Percentiles rank a stretch among this genome's conserved stretches.
phyloP scores from a whole-genome alignment of 2,797 vertebrate species.

The Mus spretus region DNA sequence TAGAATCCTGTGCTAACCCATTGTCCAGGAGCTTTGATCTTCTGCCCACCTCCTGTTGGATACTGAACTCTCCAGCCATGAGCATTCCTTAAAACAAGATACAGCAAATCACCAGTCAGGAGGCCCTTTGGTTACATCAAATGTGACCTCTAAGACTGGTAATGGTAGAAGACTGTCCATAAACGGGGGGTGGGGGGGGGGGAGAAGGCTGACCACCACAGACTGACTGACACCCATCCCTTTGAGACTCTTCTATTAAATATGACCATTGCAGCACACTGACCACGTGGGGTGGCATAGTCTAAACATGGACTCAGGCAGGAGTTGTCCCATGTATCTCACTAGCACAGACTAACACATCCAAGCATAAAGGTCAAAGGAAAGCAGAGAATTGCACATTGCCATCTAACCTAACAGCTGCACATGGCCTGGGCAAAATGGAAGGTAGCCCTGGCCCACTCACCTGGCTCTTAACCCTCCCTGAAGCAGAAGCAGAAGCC shows the following conservation, averaged over 20 bases:
- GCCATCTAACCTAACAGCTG: neutral
- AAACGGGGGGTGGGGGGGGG: neutral
- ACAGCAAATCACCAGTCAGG: neutral
- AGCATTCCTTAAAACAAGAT: neutral
- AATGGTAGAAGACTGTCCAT: neutral
- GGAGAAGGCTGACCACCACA: too few relatives aligned
- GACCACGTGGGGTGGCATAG: too few relatives aligned
- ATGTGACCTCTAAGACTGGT: neutral
- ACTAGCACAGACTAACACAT: neutral
- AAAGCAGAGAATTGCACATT: neutral
- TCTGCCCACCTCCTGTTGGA: neutral
- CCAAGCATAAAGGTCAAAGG: slow-evolving; percentile 12
- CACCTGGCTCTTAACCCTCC: neutral
- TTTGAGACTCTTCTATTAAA: neutral
- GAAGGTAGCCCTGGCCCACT: neutral
- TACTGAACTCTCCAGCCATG: neutral
- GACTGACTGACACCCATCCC: neutral
- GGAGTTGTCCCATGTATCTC: neutral
- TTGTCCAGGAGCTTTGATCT: neutral
- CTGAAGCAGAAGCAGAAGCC: neutral
- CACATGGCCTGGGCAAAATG: neutral
- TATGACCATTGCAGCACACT: neutral
- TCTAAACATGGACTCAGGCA: neutral
- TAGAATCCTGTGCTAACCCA: neutral
- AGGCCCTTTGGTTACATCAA: neutral